Percentiles rank a stretch among this genome's conserved stretches.
Evolutionary conservation across 2,888 invertebrate species (phyloP).

Genomic region (Archaeoteleia sp.): DNA sequence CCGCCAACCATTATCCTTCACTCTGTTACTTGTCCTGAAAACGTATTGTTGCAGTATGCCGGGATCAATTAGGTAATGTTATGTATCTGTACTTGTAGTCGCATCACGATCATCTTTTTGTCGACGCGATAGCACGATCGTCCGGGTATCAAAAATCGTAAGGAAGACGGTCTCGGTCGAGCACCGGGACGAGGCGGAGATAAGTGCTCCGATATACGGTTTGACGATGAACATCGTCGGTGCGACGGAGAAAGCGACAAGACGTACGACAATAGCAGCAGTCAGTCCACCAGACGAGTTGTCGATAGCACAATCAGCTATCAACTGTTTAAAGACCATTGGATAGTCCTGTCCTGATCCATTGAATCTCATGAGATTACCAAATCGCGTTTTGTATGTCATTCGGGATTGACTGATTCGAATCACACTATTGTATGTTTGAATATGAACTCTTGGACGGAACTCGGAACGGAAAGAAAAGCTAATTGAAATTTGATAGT

Average conservation of each 20-base stretch:
- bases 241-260: constrained; percentile 57
- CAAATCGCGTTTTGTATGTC: background rate
- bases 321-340: constrained; percentile 65
- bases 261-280: constrained; percentile 69
- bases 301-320: constrained; percentile 70
- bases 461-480: background rate
- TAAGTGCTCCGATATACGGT: constrained; percentile 42
- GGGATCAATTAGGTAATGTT: constrained; percentile 71
- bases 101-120: constrained; percentile 55
- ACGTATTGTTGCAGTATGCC: constrained; percentile 68
- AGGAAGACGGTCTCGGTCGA: constrained; percentile 55
- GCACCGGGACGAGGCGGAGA: constrained; percentile 54
- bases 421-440: background rate
- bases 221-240: constrained; percentile 52
- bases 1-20: constrained; percentile 29
- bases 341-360: constrained; percentile 13
- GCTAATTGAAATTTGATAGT: background rate
- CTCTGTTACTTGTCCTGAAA: constrained; percentile 51
- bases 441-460: background rate
- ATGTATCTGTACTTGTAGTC: constrained; percentile 62
- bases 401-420: background rate
- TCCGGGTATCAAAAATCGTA: constrained; percentile 54
- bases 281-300: constrained; percentile 75
- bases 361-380: background rate
- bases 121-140: constrained; percentile 56